Conservation (phyloP, 2,797 vertebrate species). For the Eulemur coronatus region DNA sequence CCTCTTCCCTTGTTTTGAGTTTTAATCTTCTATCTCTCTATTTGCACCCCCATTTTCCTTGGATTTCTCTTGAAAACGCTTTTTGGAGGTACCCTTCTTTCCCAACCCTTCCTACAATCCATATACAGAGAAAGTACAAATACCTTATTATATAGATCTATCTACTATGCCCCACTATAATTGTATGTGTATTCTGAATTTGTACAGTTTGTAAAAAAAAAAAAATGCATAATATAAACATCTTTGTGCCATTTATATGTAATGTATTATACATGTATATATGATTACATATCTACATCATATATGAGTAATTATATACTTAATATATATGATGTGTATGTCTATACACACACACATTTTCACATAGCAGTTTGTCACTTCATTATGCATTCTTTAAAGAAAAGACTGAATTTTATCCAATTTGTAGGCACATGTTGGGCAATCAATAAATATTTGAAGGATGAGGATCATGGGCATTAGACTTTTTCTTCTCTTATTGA, state of each 20-base stretch:
- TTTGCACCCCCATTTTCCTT: neutral
- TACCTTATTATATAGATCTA: neutral
- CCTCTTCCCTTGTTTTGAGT: neutral
- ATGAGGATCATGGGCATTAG: neutral
- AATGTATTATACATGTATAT: neutral
- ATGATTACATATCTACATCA: neutral
- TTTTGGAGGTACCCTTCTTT: neutral
- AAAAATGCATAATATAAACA: neutral
- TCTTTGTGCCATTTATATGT: neutral
- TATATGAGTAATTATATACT: neutral
- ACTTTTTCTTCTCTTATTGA: neutral
- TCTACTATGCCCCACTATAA: neutral
- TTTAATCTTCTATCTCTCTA: neutral
- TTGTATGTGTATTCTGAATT: neutral
- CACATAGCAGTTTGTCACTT: neutral
- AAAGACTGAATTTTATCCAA: neutral
- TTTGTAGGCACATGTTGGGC: neutral
- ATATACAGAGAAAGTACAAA: neutral
- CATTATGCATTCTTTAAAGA: neutral
- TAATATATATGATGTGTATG: neutral
- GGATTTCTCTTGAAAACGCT: neutral
- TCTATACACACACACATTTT: neutral
- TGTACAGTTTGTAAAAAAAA: neutral
- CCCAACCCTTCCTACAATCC: neutral
- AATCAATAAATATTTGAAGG: neutral